Evolutionary conservation across 2,113 vertebrate species (phyloP).

Genomic region (Phalacrocorax aristotelis): DNA sequence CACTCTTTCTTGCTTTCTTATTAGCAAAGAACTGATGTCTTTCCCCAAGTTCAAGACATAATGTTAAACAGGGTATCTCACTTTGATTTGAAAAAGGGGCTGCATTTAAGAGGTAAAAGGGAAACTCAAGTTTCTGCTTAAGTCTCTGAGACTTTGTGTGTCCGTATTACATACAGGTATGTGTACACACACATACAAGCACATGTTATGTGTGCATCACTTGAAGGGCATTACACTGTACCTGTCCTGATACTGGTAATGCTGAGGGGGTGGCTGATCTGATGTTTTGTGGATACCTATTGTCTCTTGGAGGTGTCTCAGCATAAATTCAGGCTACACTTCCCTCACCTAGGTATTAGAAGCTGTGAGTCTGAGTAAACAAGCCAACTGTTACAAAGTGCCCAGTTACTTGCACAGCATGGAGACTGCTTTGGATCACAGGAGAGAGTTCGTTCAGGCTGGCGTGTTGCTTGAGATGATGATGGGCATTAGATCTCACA

Average conservation of each 20-base stretch:
- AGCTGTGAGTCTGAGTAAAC: neutral
- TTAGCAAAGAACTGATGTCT: neutral
- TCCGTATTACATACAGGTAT: neutral
- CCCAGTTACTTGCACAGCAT: neutral
- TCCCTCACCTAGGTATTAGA: neutral
- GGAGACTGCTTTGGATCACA: neutral
- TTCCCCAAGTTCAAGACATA: neutral
- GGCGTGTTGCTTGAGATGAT: neutral
- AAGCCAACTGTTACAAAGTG: neutral
- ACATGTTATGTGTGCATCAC: neutral
- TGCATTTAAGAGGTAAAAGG: neutral
- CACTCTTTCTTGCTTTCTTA: neutral
- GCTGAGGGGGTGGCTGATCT: neutral
- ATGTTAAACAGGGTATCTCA: neutral
- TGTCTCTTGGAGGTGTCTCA: neutral
- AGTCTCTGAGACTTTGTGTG: neutral
- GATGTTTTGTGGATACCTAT: neutral
- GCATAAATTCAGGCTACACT: neutral
- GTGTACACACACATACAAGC: rapidly evolving
- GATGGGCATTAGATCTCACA: neutral
- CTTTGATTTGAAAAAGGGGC: neutral
- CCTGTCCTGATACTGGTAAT: neutral
- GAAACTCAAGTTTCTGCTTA: neutral
- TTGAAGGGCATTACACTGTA: neutral
- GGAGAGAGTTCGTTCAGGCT: neutral